Evolutionary conservation across 2,113 vertebrate species (phyloP), one percentile per base, ranked within the genome.

Genomic region (Alexandromys fortis): DNA sequence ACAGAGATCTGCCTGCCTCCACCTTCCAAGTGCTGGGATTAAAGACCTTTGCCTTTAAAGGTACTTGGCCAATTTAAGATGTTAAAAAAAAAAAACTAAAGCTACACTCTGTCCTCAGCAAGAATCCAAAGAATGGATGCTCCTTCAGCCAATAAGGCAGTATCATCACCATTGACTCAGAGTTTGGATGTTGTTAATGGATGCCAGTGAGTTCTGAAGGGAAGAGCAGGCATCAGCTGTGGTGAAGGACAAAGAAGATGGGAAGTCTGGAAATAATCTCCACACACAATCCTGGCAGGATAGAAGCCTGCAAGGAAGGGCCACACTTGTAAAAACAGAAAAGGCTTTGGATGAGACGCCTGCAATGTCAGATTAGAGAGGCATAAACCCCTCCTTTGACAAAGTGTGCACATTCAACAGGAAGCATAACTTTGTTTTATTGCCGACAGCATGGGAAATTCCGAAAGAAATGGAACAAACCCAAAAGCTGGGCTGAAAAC

Each of bases 71-170:
- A 83, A 42, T 3, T 13, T 33, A 47, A 26, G 4, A 82, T 33
- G 17, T 68, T 67, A 33, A 58, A 73, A 95, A 33, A 58, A 95
- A 91, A 91, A 42, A 91, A 42, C 22, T 61, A 89, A 42, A 58
- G 35, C 61, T 83, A 83, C 91, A 78, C 86, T 90, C 81, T 92
- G 30, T 78, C 70, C 52, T 81, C 76, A 42, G 17, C 67, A 90
- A 81, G 83, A 95, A 73, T 78, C 17, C 30, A 47, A 95, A 88
- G 78, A 93, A 79, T 13, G 10, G 58, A n/a, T 49, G 28, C 7
- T 92, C 72, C 21, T 89, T 81, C 61, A 72, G 72, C 79, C n/a
- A 67, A 82, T 95, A 30, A 95, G 58, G 82, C 72, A 70, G 7
- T 76, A 4, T 49, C 28, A 35, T 85, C 68, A 68, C 72, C 11